These are phyloP conservation scores for Drepana arcuata DNA, from an alignment of 1,140 invertebrate species.

Conservation along the genomic window DNA sequence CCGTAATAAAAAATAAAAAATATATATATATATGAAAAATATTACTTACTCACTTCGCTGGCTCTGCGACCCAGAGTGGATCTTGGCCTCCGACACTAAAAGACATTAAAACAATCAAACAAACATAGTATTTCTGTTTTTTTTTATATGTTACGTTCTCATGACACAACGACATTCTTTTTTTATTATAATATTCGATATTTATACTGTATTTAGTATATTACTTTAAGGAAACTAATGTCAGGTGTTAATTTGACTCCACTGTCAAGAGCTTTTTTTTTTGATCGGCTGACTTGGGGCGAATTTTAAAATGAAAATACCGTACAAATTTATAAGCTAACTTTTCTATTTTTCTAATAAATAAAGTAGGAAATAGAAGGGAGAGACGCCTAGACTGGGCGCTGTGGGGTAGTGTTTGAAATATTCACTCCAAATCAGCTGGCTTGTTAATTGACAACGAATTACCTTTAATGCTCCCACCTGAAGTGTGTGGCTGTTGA, in stretches of 20 bases:
- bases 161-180: too few relatives aligned
- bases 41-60: neutral
- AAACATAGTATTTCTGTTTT: neutral
- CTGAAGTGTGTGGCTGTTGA: conserved; percentile 83
- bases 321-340: neutral
- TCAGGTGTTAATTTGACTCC: too few relatives aligned
- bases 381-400: too few relatives aligned
- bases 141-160: too few relatives aligned
- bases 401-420: too few relatives aligned
- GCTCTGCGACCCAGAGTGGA: neutral
- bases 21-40: neutral
- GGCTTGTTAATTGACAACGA: conserved; percentile 33
- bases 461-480: conserved; percentile 90
- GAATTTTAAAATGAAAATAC: neutral
- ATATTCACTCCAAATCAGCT: conserved; percentile 8
- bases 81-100: neutral
- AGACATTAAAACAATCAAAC: neutral
- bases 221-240: too few relatives aligned
- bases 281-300: neutral
- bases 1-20: neutral
- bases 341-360: neutral
- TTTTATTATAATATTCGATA: too few relatives aligned
- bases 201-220: too few relatives aligned
- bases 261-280: neutral
- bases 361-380: too few relatives aligned